Evolutionary conservation across 2,113 vertebrate species (phyloP).

Genomic region (Saguinus imperator): DNA sequence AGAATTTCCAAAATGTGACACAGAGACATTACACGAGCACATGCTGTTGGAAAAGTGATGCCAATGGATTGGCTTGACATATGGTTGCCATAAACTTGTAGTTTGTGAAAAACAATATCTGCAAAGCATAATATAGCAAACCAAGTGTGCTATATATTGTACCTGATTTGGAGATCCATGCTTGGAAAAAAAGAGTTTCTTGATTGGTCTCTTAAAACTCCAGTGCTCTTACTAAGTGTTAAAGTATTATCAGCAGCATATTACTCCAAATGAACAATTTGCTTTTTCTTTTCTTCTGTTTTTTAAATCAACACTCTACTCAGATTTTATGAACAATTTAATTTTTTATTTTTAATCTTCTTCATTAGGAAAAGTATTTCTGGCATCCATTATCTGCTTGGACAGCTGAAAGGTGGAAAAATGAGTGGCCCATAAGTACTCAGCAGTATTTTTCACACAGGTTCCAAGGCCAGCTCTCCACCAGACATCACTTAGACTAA

Average conservation of each 20-base stretch:
- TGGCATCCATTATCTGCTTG: slow-evolving; percentile 14
- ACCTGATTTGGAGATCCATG: slow-evolving; percentile 21
- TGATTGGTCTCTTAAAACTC: slow-evolving; percentile 36
- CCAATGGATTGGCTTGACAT: neutral
- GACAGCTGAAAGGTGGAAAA: slow-evolving; percentile 34
- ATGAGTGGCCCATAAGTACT: neutral
- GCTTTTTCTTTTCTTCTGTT: neutral
- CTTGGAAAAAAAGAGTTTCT: slow-evolving; percentile 32
- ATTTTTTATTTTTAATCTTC: neutral
- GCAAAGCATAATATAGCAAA: neutral
- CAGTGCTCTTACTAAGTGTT: slow-evolving; percentile 26
- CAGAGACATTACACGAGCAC: neutral
- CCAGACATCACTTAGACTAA: neutral
- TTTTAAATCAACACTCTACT: neutral
- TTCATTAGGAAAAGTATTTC: slow-evolving; percentile 56
- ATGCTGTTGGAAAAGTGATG: neutral
- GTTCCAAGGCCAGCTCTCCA: neutral
- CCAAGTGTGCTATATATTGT: neutral
- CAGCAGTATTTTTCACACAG: neutral
- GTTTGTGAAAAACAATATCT: neutral
- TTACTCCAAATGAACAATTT: neutral
- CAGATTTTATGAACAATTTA: neutral
- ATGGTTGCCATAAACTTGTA: neutral
- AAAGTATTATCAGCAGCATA: neutral
- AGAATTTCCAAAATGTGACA: neutral